A percentile compares a stretch with the other conserved stretches of the same genome.
Evolutionary conservation across 2,888 invertebrate species (phyloP).

Genomic region (Temnothorax ravouxi): DNA sequence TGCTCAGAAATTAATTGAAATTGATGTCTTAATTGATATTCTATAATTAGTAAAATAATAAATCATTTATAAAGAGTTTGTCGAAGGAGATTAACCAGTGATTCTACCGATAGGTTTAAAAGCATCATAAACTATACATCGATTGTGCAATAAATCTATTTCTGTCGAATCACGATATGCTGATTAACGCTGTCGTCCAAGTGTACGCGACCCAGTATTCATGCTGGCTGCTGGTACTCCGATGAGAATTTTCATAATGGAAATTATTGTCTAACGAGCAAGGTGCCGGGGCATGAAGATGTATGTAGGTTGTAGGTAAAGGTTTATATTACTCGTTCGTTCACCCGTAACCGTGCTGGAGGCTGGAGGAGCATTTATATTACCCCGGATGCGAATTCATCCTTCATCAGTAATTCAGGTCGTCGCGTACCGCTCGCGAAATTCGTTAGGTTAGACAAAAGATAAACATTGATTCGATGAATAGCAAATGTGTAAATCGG

Average conservation of each 20-base stretch:
- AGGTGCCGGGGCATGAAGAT: constrained; percentile 9
- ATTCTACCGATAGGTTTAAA: neutral
- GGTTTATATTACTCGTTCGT: constrained; percentile 45
- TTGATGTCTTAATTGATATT: neutral
- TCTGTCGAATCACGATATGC: neutral
- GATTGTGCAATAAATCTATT: constrained; percentile 18
- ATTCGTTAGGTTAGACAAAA: constrained; percentile 12
- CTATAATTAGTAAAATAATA: neutral
- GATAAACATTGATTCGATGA: neutral
- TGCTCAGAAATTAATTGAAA: constrained; percentile 20
- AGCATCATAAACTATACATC: constrained; percentile 8
- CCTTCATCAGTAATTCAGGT: constrained; percentile 43
- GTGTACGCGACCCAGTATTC: constrained; percentile 14
- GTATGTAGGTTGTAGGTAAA: constrained; percentile 27
- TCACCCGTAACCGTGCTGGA: constrained; percentile 1
- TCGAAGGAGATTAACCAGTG: neutral
- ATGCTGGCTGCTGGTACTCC: neutral
- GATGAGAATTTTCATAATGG: constrained; percentile 45
- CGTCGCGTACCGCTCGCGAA: constrained; percentile 18
- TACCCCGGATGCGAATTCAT: constrained; percentile 30
- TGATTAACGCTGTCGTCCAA: constrained; percentile 36
- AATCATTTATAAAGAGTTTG: neutral
- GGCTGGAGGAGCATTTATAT: constrained; percentile 1
- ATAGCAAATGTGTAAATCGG: neutral
- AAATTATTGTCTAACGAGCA: constrained; percentile 45